Base-by-base conservation (phyloP, 2,797 vertebrate species). In the Delichon dasypus region DNA sequence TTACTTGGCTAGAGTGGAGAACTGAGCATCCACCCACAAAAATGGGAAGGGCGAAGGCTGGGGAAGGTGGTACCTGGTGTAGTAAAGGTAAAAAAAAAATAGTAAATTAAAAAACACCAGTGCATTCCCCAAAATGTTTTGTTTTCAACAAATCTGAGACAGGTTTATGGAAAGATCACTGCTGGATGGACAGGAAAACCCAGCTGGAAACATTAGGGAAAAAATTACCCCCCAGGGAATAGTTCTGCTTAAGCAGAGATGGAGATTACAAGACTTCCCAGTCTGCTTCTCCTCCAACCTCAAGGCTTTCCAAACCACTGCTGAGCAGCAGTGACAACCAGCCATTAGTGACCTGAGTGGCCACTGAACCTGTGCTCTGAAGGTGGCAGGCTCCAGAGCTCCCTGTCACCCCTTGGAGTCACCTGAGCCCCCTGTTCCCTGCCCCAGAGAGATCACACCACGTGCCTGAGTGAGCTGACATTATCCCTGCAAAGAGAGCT, bases 401-500 rank as follows among this genome's bases (percentile, higher is more conserved):
- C 80, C 19, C 42, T 73, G 66, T 26, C 82, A 88, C 32, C 48
- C 40, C 32, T 44, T 7, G 2, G 66, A 58, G 54, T 11, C 75
- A 27, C 51, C 66, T 38, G 40, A 67, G 47, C 7, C 44, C 42
- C 58, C 80, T 55, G 25, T 7, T 40, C 66, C 84, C 78, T 10
- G 47, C 64, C 65, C 78, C 78, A 94, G 95, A 68, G 62, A 85
- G 89, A 91, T 94, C 97, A 93, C 61, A 25, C 27, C 89, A 9
- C 7, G 5, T 50, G 94, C 80, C 95, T 85, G 78, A 89, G 82
- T 11, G 70, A 95, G 44, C 90, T 81, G 78, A 60, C 42, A 42
- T 67, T 71, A 62, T 61, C 87, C 23, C 60, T 84, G 84, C 88
- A 96, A 95, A 96, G 82, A 84, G 34, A 94, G 94, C 82, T 94